phyloP scores from a whole-genome alignment of 2,797 vertebrate species.

The Apogon hyalosoma region DNA sequence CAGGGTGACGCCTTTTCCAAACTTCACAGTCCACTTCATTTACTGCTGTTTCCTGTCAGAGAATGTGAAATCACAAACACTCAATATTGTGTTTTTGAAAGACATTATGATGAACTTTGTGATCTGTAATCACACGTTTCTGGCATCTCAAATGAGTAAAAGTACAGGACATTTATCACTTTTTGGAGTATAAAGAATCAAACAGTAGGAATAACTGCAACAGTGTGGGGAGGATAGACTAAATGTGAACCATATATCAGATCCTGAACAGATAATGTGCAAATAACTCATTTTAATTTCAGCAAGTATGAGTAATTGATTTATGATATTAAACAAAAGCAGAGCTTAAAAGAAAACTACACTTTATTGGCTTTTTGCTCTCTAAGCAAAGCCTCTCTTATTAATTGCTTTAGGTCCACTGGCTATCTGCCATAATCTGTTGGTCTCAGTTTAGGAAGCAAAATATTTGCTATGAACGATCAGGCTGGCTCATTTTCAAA shows the following conservation, averaged over 20 bases:
- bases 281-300: conserved; percentile 70
- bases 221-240: conserved; percentile 19
- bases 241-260: conserved; percentile 12
- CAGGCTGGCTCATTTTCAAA: conserved; percentile 78
- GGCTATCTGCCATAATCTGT: conserved; percentile 75
- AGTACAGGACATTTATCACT: conserved; percentile 13
- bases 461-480: conserved; percentile 81
- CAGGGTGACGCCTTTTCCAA: conserved; percentile 39
- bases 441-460: conserved; percentile 76
- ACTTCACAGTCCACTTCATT: conserved; percentile 51
- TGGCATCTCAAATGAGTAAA: conserved; percentile 18
- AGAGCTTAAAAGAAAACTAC: conserved; percentile 58
- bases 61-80: conserved; percentile 1
- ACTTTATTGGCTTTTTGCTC: conserved; percentile 75
- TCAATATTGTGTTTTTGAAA: conserved; percentile 28
- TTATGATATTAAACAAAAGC: conserved; percentile 74
- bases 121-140: conserved; percentile 13
- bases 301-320: conserved; percentile 73
- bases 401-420: conserved; percentile 82
- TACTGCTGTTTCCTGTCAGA: conserved; percentile 26
- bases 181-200: conserved; percentile 17
- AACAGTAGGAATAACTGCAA: conserved; percentile 16
- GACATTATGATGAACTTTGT: conserved; percentile 20
- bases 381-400: conserved; percentile 72
- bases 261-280: conserved; percentile 47